Evolutionary conservation across 2,888 invertebrate genomes (phyloP).

Genomic region (Xanthorhoe designata): DNA sequence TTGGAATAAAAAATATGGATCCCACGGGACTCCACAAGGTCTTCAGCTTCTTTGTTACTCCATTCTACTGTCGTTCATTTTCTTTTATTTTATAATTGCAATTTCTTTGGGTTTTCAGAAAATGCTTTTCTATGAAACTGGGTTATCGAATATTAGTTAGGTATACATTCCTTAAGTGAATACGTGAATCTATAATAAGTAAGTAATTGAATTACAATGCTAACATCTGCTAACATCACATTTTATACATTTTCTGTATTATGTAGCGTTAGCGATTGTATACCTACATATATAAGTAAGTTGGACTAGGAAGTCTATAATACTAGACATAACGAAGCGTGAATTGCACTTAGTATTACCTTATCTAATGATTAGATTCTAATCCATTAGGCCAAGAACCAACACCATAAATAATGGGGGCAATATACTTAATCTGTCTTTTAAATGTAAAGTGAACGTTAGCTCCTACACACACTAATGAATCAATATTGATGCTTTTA

Average conservation of each 20-base stretch:
- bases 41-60: constrained; percentile 21
- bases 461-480: constrained; percentile 14
- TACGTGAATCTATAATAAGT: too few species aligned
- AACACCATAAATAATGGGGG: not conserved
- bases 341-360: not conserved
- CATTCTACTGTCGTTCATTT: constrained; percentile 12
- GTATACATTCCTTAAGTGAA: too few species aligned
- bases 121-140: not conserved
- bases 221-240: too few species aligned
- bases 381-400: not conserved
- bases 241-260: too few species aligned
- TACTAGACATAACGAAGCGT: not conserved
- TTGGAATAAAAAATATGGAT: constrained; percentile 29
- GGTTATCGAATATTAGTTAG: not conserved
- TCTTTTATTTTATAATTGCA: constrained; percentile 1
- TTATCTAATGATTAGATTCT: not conserved
- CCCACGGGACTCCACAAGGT: constrained; percentile 13
- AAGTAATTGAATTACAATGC: too few species aligned
- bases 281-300: too few species aligned
- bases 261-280: too few species aligned
- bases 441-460: not conserved
- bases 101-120: not conserved
- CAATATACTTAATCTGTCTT: not conserved
- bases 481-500: constrained; percentile 31
- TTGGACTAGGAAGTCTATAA: not conserved